A percentile compares a stretch with the other conserved stretches of the same genome.
Conservation (phyloP, 2,797 vertebrate genomes). For the Gymnothorax javanicus region DNA sequence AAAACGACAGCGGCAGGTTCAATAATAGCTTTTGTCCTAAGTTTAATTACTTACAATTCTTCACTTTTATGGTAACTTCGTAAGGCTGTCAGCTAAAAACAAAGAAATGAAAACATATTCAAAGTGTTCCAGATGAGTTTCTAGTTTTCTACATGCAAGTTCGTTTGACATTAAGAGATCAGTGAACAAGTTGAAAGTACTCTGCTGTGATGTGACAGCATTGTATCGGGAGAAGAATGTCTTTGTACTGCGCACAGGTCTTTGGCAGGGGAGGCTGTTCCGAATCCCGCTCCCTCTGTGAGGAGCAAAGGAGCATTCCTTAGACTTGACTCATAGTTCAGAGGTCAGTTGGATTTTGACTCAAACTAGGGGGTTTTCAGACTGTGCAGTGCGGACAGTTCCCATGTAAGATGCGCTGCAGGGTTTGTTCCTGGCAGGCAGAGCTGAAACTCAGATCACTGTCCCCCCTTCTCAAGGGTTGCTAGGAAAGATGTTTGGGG, state of each 20-base stretch:
- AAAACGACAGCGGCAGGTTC: not conserved
- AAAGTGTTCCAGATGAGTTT: not conserved
- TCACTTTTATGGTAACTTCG: not conserved
- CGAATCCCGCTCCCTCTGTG: not conserved
- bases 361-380: not conserved
- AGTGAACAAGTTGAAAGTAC: not conserved
- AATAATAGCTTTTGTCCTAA: not conserved
- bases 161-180: not conserved
- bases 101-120: not conserved
- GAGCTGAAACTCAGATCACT: not conserved
- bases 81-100: not conserved
- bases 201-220: not conserved
- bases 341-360: not conserved
- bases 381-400: not conserved
- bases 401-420: conserved; percentile 1
- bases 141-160: not conserved
- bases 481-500: not conserved
- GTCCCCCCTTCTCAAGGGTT: not conserved
- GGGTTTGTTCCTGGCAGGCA: not conserved
- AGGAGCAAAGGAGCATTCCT: conserved; percentile 22
- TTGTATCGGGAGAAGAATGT: not conserved
- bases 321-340: conserved; percentile 28
- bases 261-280: not conserved
- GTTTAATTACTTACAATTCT: not conserved
- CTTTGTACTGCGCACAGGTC: not conserved